Evolutionary conservation across 2,888 invertebrate species (phyloP).

Genomic region (Lasioglossum vierecki): DNA sequence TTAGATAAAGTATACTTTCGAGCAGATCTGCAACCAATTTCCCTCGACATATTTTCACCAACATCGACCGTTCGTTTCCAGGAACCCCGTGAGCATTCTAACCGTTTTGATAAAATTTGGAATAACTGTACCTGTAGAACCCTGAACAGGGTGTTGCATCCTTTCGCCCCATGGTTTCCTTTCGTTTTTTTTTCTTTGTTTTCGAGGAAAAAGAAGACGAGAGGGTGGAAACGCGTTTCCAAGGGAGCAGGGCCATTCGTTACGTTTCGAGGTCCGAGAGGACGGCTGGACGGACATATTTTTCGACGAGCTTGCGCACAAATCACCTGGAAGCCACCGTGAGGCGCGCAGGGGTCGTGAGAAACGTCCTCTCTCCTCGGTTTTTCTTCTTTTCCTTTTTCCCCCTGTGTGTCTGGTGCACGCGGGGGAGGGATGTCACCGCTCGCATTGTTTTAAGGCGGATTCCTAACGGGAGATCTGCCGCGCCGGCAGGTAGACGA

Average conservation of each 20-base stretch:
- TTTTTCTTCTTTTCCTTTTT: constrained; percentile 24
- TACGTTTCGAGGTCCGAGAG: constrained; percentile 23
- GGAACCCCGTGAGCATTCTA: background rate
- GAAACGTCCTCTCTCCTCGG: constrained; percentile 70
- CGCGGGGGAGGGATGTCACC: constrained; percentile 77
- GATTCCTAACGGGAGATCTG: constrained; percentile 78
- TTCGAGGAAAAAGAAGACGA: background rate
- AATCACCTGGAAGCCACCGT: constrained; percentile 71
- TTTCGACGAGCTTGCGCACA: constrained; percentile 74
- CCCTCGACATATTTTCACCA: background rate
- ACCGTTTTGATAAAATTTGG: background rate
- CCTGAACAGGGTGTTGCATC: background rate
- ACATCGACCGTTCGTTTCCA: background rate
- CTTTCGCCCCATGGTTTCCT: constrained; percentile 1
- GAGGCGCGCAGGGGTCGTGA: constrained; percentile 73
- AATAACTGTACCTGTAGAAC: background rate
- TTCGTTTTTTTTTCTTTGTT: background rate
- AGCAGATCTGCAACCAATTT: background rate
- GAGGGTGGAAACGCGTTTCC: constrained; percentile 13
- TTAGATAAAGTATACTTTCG: background rate
- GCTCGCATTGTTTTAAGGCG: constrained; percentile 80
- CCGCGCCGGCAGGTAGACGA: constrained; percentile 63
- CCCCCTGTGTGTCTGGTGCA: constrained; percentile 16
- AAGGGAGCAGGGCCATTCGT: constrained; percentile 11
- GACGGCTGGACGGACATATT: constrained; percentile 58